Base-by-base conservation (phyloP, 2,113 vertebrate species). In the Bagarius yarrelli region DNA sequence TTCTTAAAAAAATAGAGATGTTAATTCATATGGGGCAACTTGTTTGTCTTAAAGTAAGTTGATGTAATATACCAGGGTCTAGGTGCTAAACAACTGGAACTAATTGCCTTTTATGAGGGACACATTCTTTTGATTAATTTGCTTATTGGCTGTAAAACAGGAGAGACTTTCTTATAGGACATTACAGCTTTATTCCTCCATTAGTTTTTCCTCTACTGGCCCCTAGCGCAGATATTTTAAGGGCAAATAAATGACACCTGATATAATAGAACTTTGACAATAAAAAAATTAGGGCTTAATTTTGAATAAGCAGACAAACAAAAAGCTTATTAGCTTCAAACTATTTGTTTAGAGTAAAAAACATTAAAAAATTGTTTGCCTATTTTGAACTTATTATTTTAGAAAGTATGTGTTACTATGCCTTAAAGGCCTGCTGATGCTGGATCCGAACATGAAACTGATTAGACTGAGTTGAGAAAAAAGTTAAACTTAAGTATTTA, bases 321-420 rank as follows among this genome's bases (percentile, higher is more conserved):
- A 75, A 75, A 89, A 89, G 85, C 71, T 63, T 75, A 76, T 87
- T 85, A 91, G 93, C 92, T 93, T 93, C 90, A 93, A 92, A 90
- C 92, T 91, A 91, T 87, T 86, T 86, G 87, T 91, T 90, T 88
- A 88, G 88, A 89, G 85, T 90, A 89, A 90, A 89, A 89, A 80
- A 92, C 86, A 86, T 83, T 82, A 90, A 88, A 84, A 85, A 81
- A 81, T 83, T 87, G 79, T 87, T 89, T 82, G 69, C 84, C 84
- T 88, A 86, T 83, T 70, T 85, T 25, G 56, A 81, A 84, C 61
- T 74, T 88, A 91, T 88, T 92, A 88, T 91, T 91, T 91, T 88
- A 81, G 87, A 88, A 90, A 88, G 87, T 88, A 84, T 86, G 92
- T 89, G 92, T 93, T 90, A 93, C 91, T 92, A 88, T 64, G 86